Evolutionary conservation across 2,113 vertebrate genomes (phyloP).

Genomic region (Paradoxurus hermaphroditus): DNA sequence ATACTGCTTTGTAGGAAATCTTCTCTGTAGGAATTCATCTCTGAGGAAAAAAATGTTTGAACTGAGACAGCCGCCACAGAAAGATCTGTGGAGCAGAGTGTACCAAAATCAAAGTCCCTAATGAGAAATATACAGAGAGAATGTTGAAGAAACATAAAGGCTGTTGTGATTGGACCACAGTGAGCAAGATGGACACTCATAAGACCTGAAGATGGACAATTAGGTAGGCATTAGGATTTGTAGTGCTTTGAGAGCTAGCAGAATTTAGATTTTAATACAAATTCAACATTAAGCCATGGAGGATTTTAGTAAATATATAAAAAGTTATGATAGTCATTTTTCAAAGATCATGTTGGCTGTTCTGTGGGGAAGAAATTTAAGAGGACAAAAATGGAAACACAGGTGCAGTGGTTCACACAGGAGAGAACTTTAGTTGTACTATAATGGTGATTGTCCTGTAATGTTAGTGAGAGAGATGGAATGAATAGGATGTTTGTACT

Average conservation of each 20-base stretch:
- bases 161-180: not conserved
- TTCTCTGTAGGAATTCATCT: not conserved
- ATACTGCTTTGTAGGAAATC: not conserved
- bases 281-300: not conserved
- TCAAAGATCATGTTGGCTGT: not conserved
- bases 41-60: not conserved
- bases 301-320: not conserved
- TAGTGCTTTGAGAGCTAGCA: not conserved
- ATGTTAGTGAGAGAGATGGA: not conserved
- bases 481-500: not conserved
- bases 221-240: not conserved
- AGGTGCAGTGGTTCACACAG: not conserved
- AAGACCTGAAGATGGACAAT: not conserved
- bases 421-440: not conserved
- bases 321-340: not conserved
- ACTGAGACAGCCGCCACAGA: not conserved
- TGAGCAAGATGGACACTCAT: not conserved
- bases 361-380: not conserved
- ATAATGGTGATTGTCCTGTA: not conserved
- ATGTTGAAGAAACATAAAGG: not conserved
- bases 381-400: not conserved
- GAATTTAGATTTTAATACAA: not conserved
- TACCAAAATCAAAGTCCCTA: not conserved
- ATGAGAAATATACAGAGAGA: not conserved
- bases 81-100: not conserved